Percentiles rank a stretch among this genome's conserved stretches.
phyloP scores from a whole-genome alignment of 2,888 invertebrate genomes.

The Prosapia bicincta region DNA sequence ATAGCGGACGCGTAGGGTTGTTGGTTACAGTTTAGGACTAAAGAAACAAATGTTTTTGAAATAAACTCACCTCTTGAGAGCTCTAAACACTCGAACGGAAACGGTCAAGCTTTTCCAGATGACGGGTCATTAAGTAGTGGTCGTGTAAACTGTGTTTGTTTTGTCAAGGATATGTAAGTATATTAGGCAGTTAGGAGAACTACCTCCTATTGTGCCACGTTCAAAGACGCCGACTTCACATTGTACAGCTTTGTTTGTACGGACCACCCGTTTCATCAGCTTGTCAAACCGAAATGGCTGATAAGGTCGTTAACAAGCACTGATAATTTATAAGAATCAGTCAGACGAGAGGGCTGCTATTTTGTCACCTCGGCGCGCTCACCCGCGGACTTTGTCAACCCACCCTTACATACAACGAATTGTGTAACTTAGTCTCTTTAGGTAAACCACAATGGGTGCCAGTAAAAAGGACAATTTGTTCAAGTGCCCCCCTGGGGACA shows the following conservation, averaged over 20 bases:
- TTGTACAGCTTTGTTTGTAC: background rate
- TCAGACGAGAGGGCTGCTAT: too few relatives aligned
- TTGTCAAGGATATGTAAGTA: background rate
- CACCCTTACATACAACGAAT: background rate
- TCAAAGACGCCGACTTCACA: too few relatives aligned
- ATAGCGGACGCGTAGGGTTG: too few relatives aligned
- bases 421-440: background rate
- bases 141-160: background rate
- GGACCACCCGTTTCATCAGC: background rate
- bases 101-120: background rate
- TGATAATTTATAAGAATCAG: too few relatives aligned
- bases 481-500: background rate
- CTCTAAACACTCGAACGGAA: too few relatives aligned
- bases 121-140: too few relatives aligned
- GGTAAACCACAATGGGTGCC: background rate
- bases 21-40: too few relatives aligned
- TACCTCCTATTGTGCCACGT: too few relatives aligned
- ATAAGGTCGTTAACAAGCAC: too few relatives aligned
- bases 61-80: too few relatives aligned
- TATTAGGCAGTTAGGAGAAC: background rate
- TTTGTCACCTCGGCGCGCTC: background rate
- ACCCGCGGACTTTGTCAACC: background rate
- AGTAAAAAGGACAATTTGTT: constrained; percentile 2
- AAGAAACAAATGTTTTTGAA: too few relatives aligned
- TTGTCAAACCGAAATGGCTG: background rate